These are phyloP conservation scores for Romanomermis culicivorax DNA, from an alignment of 2,888 invertebrate species.

Conservation along the genomic window DNA sequence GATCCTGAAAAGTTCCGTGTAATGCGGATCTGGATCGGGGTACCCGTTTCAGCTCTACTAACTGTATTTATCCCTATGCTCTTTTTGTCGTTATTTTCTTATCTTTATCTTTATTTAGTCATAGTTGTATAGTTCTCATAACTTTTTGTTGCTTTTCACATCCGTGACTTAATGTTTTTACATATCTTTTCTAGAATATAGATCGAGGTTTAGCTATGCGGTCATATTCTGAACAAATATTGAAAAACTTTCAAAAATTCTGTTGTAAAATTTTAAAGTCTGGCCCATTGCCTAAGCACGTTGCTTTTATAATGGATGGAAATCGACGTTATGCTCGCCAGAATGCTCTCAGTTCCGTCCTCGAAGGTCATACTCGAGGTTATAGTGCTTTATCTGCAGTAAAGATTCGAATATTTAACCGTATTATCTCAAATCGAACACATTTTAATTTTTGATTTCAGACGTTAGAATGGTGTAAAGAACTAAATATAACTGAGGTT, in stretches of 20 bases:
- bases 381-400: constrained; percentile 35
- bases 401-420: background rate
- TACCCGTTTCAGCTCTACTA: no score
- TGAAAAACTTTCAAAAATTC: constrained; percentile 1
- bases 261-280: constrained; percentile 23
- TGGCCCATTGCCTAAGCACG: constrained; percentile 69
- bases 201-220: no score
- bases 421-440: background rate
- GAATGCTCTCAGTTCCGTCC: constrained; percentile 44
- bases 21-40: no score
- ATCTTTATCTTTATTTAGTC: no score
- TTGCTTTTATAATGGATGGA: constrained; percentile 97
- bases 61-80: no score
- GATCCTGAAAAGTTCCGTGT: no score
- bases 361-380: constrained; percentile 50
- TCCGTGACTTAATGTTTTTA: no score
- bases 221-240: no score
- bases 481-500: constrained; percentile 72
- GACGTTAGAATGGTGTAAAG: constrained; percentile 67
- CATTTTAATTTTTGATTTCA: constrained; percentile 17
- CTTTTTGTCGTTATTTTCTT: no score
- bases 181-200: no score
- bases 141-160: no score
- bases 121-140: no score
- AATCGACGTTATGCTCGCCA: constrained; percentile 77